Conservation (phyloP, 2,797 vertebrate species). For the Scomberomorus guttatus region DNA sequence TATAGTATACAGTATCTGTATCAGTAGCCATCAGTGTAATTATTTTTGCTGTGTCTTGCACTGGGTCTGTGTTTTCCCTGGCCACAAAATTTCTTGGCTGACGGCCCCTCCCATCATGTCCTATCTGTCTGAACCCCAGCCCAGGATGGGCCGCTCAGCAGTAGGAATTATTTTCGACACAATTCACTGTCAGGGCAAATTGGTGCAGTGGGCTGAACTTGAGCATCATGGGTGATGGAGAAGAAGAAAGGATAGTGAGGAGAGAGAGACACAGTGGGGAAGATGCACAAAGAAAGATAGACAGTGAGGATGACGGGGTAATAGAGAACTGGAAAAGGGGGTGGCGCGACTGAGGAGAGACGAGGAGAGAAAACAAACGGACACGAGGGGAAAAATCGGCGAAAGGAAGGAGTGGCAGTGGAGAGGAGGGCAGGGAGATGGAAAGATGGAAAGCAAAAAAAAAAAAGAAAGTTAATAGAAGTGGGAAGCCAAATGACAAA, state of each 20-base stretch:
- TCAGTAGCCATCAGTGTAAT: background rate
- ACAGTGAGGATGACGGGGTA: conserved; percentile 32
- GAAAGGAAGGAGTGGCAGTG: background rate
- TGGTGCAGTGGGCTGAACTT: conserved; percentile 64
- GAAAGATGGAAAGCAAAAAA: conserved; percentile 5
- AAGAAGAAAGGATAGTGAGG: conserved; percentile 65
- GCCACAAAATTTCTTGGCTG: conserved; percentile 30
- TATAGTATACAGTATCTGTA: background rate
- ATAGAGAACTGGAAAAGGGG: conserved; percentile 18
- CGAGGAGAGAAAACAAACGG: conserved; percentile 21
- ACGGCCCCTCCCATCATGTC: conserved; percentile 59
- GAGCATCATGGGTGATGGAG: conserved; percentile 61
- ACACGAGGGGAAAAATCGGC: background rate
- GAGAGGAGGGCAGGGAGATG: background rate
- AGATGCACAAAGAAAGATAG: conserved; percentile 20
- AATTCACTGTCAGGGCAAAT: conserved; percentile 70
- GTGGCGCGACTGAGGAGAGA: background rate
- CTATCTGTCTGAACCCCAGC: conserved; percentile 56
- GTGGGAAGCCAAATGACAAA: conserved; percentile 28
- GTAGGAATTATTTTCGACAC: conserved; percentile 67
- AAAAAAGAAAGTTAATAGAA: conserved; percentile 1
- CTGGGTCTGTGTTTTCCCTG: conserved; percentile 17
- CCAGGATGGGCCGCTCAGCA: conserved; percentile 47
- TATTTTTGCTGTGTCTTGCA: conserved; percentile 8
- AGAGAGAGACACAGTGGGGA: conserved; percentile 35